Evolutionary conservation across 2,888 invertebrate species (phyloP).

Genomic region (Linnaemya vulpina): DNA sequence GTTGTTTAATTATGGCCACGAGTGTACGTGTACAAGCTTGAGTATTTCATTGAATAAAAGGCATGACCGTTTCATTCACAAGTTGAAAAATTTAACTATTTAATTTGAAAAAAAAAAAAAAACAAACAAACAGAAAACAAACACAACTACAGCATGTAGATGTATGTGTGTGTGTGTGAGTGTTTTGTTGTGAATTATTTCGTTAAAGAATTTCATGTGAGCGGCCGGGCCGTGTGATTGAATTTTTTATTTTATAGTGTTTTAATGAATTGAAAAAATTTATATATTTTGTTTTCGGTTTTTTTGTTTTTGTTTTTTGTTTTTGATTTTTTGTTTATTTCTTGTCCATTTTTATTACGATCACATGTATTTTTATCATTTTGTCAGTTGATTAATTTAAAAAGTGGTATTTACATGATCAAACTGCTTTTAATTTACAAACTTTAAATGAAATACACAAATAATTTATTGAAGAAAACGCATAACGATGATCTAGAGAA

Average conservation of each 20-base stretch:
- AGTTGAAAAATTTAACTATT: constrained; percentile 51
- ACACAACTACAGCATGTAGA: not conserved
- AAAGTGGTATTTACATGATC: constrained; percentile 26
- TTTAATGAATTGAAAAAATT: constrained; percentile 27
- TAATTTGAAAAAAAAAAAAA: constrained; percentile 27
- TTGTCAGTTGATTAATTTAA: constrained; percentile 28
- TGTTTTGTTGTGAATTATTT: not conserved
- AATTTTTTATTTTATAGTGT: constrained; percentile 8
- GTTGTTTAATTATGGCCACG: constrained; percentile 24
- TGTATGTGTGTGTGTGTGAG: not conserved
- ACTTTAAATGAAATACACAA: not conserved
- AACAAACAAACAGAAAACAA: too few relatives aligned
- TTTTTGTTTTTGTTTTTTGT: too few relatives aligned
- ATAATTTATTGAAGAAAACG: constrained; percentile 4
- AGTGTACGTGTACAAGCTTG: not conserved
- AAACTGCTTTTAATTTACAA: constrained; percentile 49
- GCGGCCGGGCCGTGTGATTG: not conserved
- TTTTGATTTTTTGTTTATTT: not conserved
- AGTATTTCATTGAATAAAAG: constrained; percentile 6
- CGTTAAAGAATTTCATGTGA: constrained; percentile 4
- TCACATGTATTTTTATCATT: constrained; percentile 28
- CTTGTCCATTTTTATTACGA: not conserved
- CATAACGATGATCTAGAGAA: not conserved
- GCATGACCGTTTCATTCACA: constrained; percentile 50
- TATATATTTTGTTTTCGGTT: not conserved